Conservation (phyloP, 37 sponge, comb jelly and placozoan species). For the Theonella swinhoei region DNA sequence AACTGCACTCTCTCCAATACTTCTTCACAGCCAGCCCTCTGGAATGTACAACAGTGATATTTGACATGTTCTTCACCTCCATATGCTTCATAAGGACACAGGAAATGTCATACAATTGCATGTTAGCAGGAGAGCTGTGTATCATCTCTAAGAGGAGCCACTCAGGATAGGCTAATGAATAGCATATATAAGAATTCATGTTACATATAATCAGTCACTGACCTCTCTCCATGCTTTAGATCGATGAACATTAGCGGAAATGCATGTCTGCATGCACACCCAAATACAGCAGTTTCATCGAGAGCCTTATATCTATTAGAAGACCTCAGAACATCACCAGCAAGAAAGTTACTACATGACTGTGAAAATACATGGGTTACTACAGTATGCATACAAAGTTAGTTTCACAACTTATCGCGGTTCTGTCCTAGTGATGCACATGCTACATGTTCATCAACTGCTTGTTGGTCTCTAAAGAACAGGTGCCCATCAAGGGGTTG, state of each 20-base stretch:
- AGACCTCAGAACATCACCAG: constrained; percentile 14
- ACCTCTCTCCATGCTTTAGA: constrained; percentile 39
- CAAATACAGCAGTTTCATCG: constrained; percentile 44
- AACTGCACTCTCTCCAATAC: constrained; percentile 11
- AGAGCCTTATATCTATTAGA: constrained; percentile 22
- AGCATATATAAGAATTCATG: not conserved
- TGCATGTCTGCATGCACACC: constrained; percentile 48
- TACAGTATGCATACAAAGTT: constrained; percentile 15
- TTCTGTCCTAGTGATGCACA: not conserved
- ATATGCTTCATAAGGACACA: not conserved
- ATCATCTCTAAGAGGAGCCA: constrained; percentile 1
- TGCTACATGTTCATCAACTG: constrained; percentile 26
- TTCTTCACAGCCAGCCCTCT: not conserved
- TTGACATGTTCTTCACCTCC: not conserved
- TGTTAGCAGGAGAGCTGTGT: not conserved
- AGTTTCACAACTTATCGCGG: not conserved
- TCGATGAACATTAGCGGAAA: constrained; percentile 19
- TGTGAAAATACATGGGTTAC: constrained; percentile 10
- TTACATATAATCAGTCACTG: not conserved
- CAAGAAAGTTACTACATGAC: constrained; percentile 21
- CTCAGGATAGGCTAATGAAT: constrained; percentile 21
- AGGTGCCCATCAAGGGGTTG: constrained; percentile 8
- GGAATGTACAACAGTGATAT: not conserved
- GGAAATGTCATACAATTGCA: constrained; percentile 26
- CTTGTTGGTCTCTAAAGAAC: constrained; percentile 8